These are phyloP conservation scores for Delphinapterus leucas DNA, from an alignment of 2,113 vertebrate species.

Conservation along the genomic window DNA sequence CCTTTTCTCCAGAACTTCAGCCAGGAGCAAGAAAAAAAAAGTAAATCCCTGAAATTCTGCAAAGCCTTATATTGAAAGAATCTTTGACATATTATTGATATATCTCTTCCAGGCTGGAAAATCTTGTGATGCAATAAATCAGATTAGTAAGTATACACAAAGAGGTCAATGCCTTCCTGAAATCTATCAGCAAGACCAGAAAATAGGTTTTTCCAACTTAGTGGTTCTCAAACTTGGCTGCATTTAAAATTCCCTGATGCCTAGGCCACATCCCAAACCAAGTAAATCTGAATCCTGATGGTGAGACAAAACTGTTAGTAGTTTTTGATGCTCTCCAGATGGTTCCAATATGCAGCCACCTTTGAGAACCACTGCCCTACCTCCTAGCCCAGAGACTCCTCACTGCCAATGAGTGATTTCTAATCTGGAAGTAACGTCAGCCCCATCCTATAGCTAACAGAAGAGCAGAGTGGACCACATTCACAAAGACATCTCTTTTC, in stretches of 20 bases:
- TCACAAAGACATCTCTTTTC: background rate
- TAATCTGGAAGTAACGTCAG: background rate
- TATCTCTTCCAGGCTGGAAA: conserved; percentile 7
- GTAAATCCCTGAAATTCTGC: background rate
- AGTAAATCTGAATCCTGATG: background rate
- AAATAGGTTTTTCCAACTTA: background rate
- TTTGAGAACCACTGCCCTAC: background rate
- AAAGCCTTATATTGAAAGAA: background rate
- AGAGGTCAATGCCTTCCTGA: background rate
- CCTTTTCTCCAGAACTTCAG: background rate
- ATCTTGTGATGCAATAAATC: background rate
- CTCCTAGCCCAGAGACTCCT: background rate
- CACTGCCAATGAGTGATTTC: background rate
- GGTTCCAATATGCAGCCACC: background rate
- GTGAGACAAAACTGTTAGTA: background rate
- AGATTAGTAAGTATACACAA: background rate
- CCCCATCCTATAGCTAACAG: background rate
- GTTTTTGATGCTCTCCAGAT: background rate
- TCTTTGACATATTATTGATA: background rate
- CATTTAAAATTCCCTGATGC: background rate
- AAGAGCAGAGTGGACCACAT: background rate
- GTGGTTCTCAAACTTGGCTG: background rate
- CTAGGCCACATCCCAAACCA: background rate
- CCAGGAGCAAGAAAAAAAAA: background rate
- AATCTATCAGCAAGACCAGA: background rate